Percentiles rank a stretch among this genome's conserved stretches.
phyloP scores from a whole-genome alignment of 2,888 invertebrate genomes.

The Oxytorus armatus region DNA sequence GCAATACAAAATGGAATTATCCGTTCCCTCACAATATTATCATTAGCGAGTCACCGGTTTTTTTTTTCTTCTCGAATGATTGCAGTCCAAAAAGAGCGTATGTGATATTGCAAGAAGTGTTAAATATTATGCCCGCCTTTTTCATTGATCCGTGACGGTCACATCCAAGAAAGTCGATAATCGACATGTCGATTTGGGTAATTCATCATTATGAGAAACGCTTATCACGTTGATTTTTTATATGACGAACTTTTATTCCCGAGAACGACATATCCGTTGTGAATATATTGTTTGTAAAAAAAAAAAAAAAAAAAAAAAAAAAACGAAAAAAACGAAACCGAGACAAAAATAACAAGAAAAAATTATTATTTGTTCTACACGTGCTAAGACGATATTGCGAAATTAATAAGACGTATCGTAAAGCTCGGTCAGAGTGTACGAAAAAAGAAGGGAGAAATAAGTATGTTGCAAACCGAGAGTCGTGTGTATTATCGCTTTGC shows the following conservation, averaged over 20 bases:
- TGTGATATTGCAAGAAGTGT: conserved; percentile 5
- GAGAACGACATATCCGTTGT: background rate
- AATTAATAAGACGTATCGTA: background rate
- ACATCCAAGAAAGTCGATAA: conserved; percentile 15
- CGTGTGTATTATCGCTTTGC: conserved; percentile 46
- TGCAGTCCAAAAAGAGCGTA: background rate
- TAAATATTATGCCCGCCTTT: background rate
- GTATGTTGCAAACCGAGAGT: conserved; percentile 23
- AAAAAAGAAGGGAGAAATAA: conserved; percentile 5
- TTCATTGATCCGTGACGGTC: conserved; percentile 32
- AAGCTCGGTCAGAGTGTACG: background rate
- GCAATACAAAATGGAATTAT: too few species aligned
- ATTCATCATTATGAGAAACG: conserved; percentile 34
- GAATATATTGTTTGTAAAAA: conserved; percentile 21
- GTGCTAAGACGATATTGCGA: too few species aligned
- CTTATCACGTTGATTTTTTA: conserved; percentile 40
- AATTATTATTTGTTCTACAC: conserved; percentile 1
- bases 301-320: background rate
- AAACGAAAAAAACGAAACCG: background rate
- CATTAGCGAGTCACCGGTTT: too few species aligned
- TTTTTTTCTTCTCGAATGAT: conserved; percentile 3
- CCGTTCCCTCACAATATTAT: too few species aligned
- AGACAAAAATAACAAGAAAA: conserved; percentile 12
- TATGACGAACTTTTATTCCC: background rate
- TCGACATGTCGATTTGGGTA: background rate